Evolutionary conservation across 2,113 vertebrate species (phyloP), one percentile per base, ranked within the genome.

Genomic region (Ciconia maguari): DNA sequence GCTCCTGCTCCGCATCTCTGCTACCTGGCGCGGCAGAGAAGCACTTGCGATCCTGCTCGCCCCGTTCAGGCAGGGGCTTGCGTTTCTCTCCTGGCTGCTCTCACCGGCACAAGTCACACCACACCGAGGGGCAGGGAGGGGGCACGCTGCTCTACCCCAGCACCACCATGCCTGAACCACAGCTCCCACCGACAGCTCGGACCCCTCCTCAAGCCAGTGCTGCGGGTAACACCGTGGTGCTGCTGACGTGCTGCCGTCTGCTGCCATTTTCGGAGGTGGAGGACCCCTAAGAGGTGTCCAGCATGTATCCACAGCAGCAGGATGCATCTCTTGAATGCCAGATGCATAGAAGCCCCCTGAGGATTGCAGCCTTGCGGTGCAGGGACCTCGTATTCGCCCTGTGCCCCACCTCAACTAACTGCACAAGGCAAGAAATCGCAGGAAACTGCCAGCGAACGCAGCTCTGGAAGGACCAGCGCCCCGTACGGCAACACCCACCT

Each of bases 41-140:
- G 26, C 32, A 1, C 49, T 16, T 0, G 9, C 1, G 1, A 3
- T 8, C 1, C 3, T 7, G 30, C 81, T 18, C 11, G 2, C 41
- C 19, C 36, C 1, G 2, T 8, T 34, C 6, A 4, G 44, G 20
- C 52, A n/a, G n/a, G 19, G 27, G 12, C 42, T 44, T 4, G 29
- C 4, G 7, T 14, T 27, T 9, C 60, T 32, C 38, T 44, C 34
- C 51, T 3, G 25, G 41, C 41, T 21, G 48, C 19, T 32, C 41
- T 17, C 10, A 2, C 51, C 3, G 1, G 51, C 18, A 7, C 2
- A 4, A 7, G 26, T 6, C 20, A 29, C 11, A 9, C 49, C 4
- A 3, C 4, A 3, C 10, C 16, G 4, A 11, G 36, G 30, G n/a
- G 30, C 34, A 38, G 38, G 27, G 17, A 15, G 24, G 29, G 42